A percentile compares a stretch with the other conserved stretches of the same genome.
phyloP scores from a whole-genome alignment of 2,113 vertebrate genomes.

The Dromiciops gliroides region DNA sequence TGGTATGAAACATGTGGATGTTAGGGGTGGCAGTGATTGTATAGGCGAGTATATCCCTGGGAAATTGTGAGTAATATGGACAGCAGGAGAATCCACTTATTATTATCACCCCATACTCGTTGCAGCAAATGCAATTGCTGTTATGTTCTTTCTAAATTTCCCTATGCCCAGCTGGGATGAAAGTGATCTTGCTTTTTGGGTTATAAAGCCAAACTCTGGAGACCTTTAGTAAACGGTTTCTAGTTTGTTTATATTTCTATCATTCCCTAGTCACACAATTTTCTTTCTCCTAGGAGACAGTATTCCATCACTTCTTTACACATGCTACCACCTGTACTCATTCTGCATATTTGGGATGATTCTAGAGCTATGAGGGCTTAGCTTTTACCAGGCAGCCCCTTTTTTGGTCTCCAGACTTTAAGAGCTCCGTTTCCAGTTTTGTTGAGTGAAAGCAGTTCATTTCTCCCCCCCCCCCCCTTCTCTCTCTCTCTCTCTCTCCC shows the following conservation, averaged over 20 bases:
- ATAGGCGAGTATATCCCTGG: neutral
- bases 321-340: neutral
- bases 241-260: constrained; percentile 22
- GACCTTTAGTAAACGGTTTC: no score
- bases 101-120: constrained; percentile 16
- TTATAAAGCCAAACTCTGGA: constrained; percentile 20
- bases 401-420: constrained; percentile 11
- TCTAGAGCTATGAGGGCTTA: neutral
- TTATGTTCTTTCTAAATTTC: constrained; percentile 8
- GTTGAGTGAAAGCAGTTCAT: constrained; percentile 20
- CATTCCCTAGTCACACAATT: constrained; percentile 34
- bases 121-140: neutral
- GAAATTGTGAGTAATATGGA: constrained; percentile 9
- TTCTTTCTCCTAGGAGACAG: constrained; percentile 14
- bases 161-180: constrained; percentile 22
- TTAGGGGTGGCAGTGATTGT: constrained; percentile 14
- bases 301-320: neutral
- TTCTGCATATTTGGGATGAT: neutral
- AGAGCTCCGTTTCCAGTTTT: constrained; percentile 31
- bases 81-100: neutral
- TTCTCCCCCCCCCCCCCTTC: neutral
- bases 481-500: neutral
- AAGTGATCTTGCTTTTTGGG: neutral
- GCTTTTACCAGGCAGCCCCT: neutral
- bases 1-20: constrained; percentile 21